Evolutionary conservation across 2,113 vertebrate genomes (phyloP).

Genomic region (Lonchura striata): DNA sequence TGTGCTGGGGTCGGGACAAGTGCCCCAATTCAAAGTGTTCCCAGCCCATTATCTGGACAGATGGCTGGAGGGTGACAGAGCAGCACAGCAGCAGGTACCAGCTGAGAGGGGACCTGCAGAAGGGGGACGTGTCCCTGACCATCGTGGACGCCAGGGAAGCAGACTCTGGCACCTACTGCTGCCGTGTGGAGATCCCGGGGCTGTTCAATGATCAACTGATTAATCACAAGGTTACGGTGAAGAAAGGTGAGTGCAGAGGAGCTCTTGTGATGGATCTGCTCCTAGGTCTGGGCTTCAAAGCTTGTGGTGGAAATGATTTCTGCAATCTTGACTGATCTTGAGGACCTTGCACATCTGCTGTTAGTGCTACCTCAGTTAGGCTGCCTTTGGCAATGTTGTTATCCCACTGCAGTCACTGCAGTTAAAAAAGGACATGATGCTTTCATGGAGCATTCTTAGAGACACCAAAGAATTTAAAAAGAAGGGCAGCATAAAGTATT

Average conservation of each 20-base stretch:
- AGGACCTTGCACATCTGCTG: background rate
- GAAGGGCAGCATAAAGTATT: background rate
- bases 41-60: conserved; percentile 60
- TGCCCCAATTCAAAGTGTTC: conserved; percentile 62
- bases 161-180: conserved; percentile 81
- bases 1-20: conserved; percentile 76
- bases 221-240: conserved; percentile 3
- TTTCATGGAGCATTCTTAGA: background rate
- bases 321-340: background rate
- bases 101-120: conserved; percentile 22
- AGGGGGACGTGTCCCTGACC: conserved; percentile 78
- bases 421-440: background rate
- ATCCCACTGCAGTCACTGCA: background rate
- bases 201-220: conserved; percentile 75
- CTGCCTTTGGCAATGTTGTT: background rate
- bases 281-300: background rate
- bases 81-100: conserved; percentile 41
- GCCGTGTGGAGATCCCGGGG: conserved; percentile 74
- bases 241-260: conserved; percentile 55
- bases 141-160: conserved; percentile 19
- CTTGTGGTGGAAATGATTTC: background rate
- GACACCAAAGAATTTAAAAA: background rate
- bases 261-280: background rate
- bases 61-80: background rate
- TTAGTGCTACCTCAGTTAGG: background rate